Percentiles rank a stretch among this genome's conserved stretches.
Evolutionary conservation across 2,888 invertebrate genomes (phyloP).

Genomic region (Tyria jacobaeae): DNA sequence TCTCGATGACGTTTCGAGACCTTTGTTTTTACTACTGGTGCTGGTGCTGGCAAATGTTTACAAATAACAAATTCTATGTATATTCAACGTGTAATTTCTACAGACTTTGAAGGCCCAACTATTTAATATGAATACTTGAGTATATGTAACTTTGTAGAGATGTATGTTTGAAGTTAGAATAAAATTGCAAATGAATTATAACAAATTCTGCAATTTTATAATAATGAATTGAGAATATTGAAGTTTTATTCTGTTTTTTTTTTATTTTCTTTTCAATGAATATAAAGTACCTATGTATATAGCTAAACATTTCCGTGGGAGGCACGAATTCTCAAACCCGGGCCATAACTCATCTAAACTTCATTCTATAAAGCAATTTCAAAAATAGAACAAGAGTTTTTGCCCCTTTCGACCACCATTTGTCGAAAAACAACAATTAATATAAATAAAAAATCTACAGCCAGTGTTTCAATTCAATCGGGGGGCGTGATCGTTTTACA

Average conservation of each 20-base stretch:
- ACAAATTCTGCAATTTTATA: not conserved
- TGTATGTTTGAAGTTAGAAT: not conserved
- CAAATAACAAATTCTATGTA: not conserved
- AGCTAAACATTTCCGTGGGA: conserved; percentile 48
- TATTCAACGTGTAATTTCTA: not conserved
- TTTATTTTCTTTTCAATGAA: not conserved
- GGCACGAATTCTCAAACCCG: conserved; percentile 37
- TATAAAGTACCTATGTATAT: too few relatives aligned
- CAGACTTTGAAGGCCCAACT: too few relatives aligned
- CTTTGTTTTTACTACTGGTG: too few relatives aligned
- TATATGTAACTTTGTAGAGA: too few relatives aligned
- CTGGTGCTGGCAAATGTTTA: too few relatives aligned
- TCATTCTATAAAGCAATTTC: conserved; percentile 47
- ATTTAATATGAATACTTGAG: not conserved
- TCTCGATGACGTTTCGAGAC: too few relatives aligned
- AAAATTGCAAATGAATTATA: not conserved
- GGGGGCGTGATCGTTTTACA: conserved; percentile 84
- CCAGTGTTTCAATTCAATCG: conserved; percentile 85
- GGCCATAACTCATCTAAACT: conserved; percentile 49
- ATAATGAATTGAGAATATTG: not conserved
- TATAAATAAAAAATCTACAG: conserved; percentile 71
- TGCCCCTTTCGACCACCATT: conserved; percentile 69
- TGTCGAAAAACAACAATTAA: conserved; percentile 83
- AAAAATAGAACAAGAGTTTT: conserved; percentile 54
- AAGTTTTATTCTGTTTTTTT: not conserved